Evolutionary conservation across 2,113 vertebrate genomes (phyloP), one percentile per base, ranked within the genome.

Genomic region (Chamaetylas fuelleborni): DNA sequence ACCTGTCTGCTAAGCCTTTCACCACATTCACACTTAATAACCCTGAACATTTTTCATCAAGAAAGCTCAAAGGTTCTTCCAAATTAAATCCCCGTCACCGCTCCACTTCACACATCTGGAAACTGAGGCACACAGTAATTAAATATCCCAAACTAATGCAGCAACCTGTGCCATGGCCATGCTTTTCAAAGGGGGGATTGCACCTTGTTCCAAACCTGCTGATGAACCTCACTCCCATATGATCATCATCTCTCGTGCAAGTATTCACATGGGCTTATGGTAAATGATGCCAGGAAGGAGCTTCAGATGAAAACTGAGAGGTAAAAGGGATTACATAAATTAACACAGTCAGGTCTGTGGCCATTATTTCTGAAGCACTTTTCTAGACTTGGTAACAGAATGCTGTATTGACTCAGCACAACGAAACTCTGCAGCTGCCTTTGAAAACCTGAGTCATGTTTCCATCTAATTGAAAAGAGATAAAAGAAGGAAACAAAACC

Each of bases 1-100:
- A 91, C 86, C 96, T 93, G 86, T 81, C 73, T 31, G 4, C 65
- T 92, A 95, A 93, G 61, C 57, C 42, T 95, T 90, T 88, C 64
- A 82, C 54, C 67, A 77, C 47, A 70, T 73, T 88, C 84, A 82
- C 31, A 43, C 61, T 94, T 82, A 93, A 85, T 92, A 96, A 95
- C 20, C 62, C 43, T 47, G 48, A 72, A 60, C 11, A 50, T 60
- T 92, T 95, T 76, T 94, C 33, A 26, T 36, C 42, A 4, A 77
- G 74, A 90, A 82, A 88, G 71, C 54, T 83, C 72, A 88, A 90
- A 73, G 7, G n/a, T 38, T 81, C 56, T 88, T 92, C 66, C 77
- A 87, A 34, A 91, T 60, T 40, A 42, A 93, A 89, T 87, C 67
- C 34, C 26, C 1, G 0, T 58, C 85, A 70, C 60, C 2, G 15